A percentile compares a stretch with the other conserved stretches of the same genome.
Conservation (phyloP, 1,140 invertebrate genomes). For the Aphis gossypii region DNA sequence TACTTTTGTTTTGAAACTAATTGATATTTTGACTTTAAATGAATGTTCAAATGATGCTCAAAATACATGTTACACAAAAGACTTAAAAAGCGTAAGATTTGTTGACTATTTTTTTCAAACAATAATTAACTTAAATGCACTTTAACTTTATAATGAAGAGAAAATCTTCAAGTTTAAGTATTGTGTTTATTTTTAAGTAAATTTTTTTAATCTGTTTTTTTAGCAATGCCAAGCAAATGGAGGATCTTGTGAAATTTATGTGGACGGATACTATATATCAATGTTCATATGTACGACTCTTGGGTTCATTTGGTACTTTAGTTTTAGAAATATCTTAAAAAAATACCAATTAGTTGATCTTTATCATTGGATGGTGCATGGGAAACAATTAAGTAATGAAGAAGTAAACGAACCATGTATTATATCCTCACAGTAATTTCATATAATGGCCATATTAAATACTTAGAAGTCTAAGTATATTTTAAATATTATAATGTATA, state of each 20-base stretch:
- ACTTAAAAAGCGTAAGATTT: neutral
- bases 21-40: neutral
- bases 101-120: neutral
- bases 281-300: neutral
- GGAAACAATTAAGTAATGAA: neutral
- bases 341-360: neutral
- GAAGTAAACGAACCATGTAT: neutral
- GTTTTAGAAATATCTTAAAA: neutral
- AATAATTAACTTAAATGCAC: neutral
- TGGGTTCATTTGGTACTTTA: neutral
- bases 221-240: neutral
- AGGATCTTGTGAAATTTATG: neutral
- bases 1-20: constrained; percentile 70
- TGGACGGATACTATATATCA: neutral
- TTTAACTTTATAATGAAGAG: neutral
- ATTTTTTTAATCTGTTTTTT: neutral
- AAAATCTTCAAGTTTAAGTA: neutral
- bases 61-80: neutral
- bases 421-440: neutral
- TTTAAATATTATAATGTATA: neutral
- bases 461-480: neutral
- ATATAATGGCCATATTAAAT: neutral
- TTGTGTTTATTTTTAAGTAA: neutral
- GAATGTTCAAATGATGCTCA: neutral
- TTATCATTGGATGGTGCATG: neutral